These are phyloP conservation scores for Apeltes quadracus DNA, from an alignment of 2,113 vertebrate species.

Conservation along the genomic window DNA sequence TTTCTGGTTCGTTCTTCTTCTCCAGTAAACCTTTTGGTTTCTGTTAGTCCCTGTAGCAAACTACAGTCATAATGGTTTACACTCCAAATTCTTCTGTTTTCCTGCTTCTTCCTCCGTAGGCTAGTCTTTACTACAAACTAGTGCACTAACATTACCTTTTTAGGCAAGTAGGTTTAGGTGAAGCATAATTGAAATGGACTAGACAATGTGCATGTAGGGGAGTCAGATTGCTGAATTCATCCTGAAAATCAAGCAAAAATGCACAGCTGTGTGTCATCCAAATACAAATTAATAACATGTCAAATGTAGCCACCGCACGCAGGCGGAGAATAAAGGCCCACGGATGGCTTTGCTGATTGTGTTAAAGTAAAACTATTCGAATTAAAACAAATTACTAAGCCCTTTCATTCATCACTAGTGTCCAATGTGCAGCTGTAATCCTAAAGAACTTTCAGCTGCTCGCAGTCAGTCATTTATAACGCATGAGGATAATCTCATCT, in stretches of 20 bases:
- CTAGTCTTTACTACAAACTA: conserved; percentile 7
- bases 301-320: background rate
- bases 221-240: background rate
- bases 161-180: background rate
- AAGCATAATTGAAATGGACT: background rate
- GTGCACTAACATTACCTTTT: conserved; percentile 12
- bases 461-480: background rate
- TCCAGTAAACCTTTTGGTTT: conserved; percentile 40
- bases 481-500: background rate
- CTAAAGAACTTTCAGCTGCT: background rate
- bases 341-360: background rate
- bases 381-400: background rate
- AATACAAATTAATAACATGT: background rate
- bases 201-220: background rate
- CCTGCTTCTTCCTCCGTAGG: conserved; percentile 23
- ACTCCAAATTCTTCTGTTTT: conserved; percentile 20
- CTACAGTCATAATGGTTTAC: conserved; percentile 1
- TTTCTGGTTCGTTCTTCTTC: conserved; percentile 43
- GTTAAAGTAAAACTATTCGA: background rate
- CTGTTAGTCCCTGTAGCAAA: conserved; percentile 23
- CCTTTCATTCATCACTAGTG: background rate
- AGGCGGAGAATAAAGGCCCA: background rate
- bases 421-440: background rate
- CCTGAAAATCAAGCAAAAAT: background rate
- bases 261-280: background rate